Percentiles rank a stretch among this genome's conserved stretches.
Evolutionary conservation across 1,140 invertebrate genomes (phyloP).

Genomic region (Steinernema feltiae): DNA sequence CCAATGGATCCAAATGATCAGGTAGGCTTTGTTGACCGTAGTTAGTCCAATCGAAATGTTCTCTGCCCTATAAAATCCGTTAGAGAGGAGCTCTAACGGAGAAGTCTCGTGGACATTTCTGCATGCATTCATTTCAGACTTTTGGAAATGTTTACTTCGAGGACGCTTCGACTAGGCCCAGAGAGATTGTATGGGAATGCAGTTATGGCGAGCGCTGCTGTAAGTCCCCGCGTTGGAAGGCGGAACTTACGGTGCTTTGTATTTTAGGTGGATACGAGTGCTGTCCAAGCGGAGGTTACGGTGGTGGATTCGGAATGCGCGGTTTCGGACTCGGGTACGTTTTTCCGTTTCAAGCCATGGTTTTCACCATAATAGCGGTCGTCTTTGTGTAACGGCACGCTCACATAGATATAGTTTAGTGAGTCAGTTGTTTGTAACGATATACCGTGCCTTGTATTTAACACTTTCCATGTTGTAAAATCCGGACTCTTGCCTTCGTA

Average conservation of each 20-base stretch:
- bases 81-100: no score
- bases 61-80: no score
- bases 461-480: background rate
- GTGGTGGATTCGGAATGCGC: background rate
- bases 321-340: background rate
- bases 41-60: no score
- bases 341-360: background rate
- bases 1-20: constrained; percentile 46
- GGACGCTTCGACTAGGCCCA: constrained; percentile 48
- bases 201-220: constrained; percentile 40
- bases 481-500: background rate
- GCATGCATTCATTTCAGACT: no score
- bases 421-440: background rate
- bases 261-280: constrained; percentile 52
- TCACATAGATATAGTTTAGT: no score
- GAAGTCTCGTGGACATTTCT: no score
- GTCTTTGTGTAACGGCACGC: background rate
- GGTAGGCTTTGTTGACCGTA: no score
- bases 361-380: background rate
- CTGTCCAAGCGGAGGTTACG: constrained; percentile 39
- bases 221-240: constrained; percentile 1
- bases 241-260: constrained; percentile 36
- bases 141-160: constrained; percentile 55
- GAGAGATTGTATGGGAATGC: constrained; percentile 53
- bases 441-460: background rate